These are phyloP conservation scores for Gambusia yucatana DNA, from an alignment of 2,797 vertebrate genomes.

Conservation along the genomic window DNA sequence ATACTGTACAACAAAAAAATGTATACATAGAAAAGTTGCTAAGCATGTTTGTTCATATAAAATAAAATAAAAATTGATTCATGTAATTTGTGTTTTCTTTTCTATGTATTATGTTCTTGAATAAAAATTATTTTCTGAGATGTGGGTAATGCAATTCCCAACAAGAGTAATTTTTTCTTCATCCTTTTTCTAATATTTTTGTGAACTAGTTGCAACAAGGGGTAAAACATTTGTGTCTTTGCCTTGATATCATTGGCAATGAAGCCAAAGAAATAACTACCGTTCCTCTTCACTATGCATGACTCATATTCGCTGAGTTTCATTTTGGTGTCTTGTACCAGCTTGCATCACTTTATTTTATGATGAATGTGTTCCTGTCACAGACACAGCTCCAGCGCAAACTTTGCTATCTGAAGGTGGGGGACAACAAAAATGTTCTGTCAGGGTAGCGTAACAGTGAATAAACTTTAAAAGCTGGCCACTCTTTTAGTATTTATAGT, in stretches of 20 bases:
- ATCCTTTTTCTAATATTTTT: neutral
- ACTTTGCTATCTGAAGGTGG: conserved; percentile 53
- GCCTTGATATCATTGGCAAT: conserved; percentile 46
- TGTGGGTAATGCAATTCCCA: neutral
- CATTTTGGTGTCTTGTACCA: conserved; percentile 64
- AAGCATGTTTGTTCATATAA: conserved; percentile 8
- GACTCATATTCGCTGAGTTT: conserved; percentile 56
- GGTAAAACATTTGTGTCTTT: conserved; percentile 43
- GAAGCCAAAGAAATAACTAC: conserved; percentile 46
- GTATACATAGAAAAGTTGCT: neutral
- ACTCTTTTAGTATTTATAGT: conserved; percentile 69
- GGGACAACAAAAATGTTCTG: conserved; percentile 54
- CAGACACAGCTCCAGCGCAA: conserved; percentile 69
- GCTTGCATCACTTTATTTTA: conserved; percentile 74
- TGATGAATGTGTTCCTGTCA: conserved; percentile 81
- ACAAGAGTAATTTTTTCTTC: neutral
- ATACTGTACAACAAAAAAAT: conserved; percentile 36
- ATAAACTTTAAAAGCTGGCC: conserved; percentile 65
- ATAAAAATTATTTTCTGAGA: neutral
- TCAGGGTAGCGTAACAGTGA: conserved; percentile 64
- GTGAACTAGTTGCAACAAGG: conserved; percentile 16
- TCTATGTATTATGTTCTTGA: neutral
- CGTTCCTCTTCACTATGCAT: conserved; percentile 42
- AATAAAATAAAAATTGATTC: conserved; percentile 27
- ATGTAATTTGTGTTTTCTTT: neutral